phyloP scores from a whole-genome alignment of 2,113 vertebrate genomes.

The Cephalopholis sonnerati region DNA sequence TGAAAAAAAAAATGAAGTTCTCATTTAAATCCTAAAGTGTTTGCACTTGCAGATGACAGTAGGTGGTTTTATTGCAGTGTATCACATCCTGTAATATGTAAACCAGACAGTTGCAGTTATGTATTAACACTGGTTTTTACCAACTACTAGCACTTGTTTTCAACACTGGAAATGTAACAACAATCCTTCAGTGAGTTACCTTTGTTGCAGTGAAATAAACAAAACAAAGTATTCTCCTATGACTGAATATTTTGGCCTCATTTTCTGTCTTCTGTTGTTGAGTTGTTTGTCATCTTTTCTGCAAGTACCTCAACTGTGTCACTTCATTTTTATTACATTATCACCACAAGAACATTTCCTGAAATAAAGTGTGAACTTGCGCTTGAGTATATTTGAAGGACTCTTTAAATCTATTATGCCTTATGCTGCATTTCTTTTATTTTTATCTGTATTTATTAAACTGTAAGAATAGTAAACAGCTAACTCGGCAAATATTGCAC shows the following conservation, averaged over 20 bases:
- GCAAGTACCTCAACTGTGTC: neutral
- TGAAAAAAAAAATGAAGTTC: neutral
- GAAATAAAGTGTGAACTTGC: neutral
- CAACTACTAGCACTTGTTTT: neutral
- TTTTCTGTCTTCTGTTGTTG: neutral
- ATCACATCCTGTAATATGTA: neutral
- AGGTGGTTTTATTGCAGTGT: neutral
- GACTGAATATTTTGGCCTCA: neutral
- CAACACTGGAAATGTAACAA: neutral
- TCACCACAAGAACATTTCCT: neutral
- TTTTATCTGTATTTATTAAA: neutral
- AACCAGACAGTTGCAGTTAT: neutral
- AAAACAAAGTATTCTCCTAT: neutral
- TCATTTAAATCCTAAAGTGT: neutral
- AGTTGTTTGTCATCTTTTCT: neutral
- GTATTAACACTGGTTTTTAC: neutral
- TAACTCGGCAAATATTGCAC: neutral
- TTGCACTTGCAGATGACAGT: neutral
- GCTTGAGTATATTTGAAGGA: neutral
- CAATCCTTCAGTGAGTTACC: neutral
- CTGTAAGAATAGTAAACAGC: neutral
- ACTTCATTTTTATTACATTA: neutral
- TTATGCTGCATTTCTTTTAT: neutral
- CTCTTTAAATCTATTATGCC: neutral
- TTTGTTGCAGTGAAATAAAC: slow-evolving; percentile 27